These are phyloP conservation scores for Spondyliosoma cantharus DNA, from an alignment of 2,797 vertebrate species.

Conservation along the genomic window DNA sequence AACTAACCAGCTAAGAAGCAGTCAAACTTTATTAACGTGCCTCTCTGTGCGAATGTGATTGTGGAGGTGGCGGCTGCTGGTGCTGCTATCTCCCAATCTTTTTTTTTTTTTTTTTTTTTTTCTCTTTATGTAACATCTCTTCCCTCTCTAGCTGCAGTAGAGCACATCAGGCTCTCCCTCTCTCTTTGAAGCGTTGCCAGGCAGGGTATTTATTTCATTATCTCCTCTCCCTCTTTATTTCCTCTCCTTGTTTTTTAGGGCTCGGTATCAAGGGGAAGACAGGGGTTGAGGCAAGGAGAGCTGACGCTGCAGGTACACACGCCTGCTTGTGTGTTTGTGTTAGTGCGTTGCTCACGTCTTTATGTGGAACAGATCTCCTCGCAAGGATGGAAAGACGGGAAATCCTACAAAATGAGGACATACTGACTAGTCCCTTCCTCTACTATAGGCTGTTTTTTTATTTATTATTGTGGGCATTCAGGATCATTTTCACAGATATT, in stretches of 20 bases:
- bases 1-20: constrained; percentile 40
- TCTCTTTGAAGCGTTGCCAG: constrained; percentile 79
- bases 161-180: constrained; percentile 67
- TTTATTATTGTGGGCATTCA: neutral
- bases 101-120: too few relatives aligned
- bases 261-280: constrained; percentile 69
- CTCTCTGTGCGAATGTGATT: constrained; percentile 13
- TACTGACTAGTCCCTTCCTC: neutral
- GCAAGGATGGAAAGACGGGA: constrained; percentile 19
- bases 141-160: constrained; percentile 63
- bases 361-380: constrained; percentile 29
- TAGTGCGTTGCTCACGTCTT: constrained; percentile 30
- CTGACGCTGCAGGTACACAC: constrained; percentile 74
- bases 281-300: constrained; percentile 54
- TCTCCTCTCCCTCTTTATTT: constrained; percentile 73
- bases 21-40: constrained; percentile 45
- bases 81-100: constrained; percentile 66
- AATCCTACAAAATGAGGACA: constrained; percentile 19
- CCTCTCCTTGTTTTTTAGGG: constrained; percentile 73
- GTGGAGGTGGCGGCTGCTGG: constrained; percentile 41
- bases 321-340: constrained; percentile 49
- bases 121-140: constrained; percentile 70
- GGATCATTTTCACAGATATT: constrained; percentile 11
- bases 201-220: constrained; percentile 80
- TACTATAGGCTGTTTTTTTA: neutral